A percentile compares a stretch with the other conserved stretches of the same genome.
Evolutionary conservation across 2,888 invertebrate species (phyloP).

Genomic region (Drosophila subsilvestris): DNA sequence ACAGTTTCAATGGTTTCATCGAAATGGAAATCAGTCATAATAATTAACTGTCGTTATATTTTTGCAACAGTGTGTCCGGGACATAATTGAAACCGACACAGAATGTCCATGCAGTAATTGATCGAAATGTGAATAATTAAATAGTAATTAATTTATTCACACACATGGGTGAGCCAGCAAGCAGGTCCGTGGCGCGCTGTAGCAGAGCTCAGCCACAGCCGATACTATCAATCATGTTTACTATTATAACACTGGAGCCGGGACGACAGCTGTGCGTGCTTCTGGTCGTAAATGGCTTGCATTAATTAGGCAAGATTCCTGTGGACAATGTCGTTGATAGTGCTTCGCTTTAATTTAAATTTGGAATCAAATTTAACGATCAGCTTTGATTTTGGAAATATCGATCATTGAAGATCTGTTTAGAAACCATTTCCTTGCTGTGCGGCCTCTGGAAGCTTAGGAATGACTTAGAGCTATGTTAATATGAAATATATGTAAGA

Average conservation of each 20-base stretch:
- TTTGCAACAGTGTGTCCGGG: conserved; percentile 10
- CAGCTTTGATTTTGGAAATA: neutral
- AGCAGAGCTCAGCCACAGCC: conserved; percentile 10
- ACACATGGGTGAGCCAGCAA: conserved; percentile 23
- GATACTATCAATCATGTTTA: conserved; percentile 55
- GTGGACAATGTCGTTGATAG: neutral
- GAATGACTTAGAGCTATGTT: neutral
- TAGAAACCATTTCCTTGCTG: neutral
- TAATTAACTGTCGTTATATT: conserved; percentile 7
- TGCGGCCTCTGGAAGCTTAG: neutral
- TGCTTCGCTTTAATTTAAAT: neutral
- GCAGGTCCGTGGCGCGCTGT: neutral
- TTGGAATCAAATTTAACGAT: neutral
- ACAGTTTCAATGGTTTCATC: neutral
- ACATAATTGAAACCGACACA: conserved; percentile 35
- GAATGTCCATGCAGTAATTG: conserved; percentile 23
- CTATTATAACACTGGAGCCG: conserved; percentile 10
- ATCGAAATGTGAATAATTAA: conserved; percentile 47
- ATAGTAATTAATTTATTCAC: conserved; percentile 44
- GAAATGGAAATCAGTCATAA: conserved; percentile 14
- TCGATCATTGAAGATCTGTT: neutral
- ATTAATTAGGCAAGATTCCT: conserved; percentile 24
- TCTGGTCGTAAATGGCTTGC: conserved; percentile 30
- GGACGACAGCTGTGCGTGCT: conserved; percentile 27
- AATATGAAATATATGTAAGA: neutral